A percentile compares a stretch with the other conserved stretches of the same genome.
Conservation (phyloP, 2,888 invertebrate genomes). For the Agriopis leucophaearia region DNA sequence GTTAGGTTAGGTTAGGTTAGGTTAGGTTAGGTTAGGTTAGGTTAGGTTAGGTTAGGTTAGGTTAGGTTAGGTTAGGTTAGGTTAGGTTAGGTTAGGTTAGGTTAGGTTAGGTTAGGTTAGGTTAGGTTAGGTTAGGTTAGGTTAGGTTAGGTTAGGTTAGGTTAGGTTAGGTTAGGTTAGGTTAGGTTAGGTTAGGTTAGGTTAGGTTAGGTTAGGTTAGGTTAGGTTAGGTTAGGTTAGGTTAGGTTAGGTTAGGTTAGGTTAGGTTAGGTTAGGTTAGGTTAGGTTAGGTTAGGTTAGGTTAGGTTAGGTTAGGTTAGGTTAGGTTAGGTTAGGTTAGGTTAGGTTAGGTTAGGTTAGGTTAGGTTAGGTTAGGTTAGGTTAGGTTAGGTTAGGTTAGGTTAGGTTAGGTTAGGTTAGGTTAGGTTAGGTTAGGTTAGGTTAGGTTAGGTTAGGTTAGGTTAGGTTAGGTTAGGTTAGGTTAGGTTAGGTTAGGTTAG, state of each 20-base stretch:
- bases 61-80: constrained; percentile 32
- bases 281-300: constrained; percentile 36
- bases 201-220: constrained; percentile 38
- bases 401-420: constrained; percentile 41
- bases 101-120: constrained; percentile 32
- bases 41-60: constrained; percentile 32
- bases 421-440: constrained; percentile 33
- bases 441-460: constrained; percentile 32
- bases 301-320: constrained; percentile 37
- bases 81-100: constrained; percentile 32
- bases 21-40: constrained; percentile 32
- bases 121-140: constrained; percentile 32
- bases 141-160: constrained; percentile 32
- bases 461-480: constrained; percentile 31
- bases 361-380: constrained; percentile 40
- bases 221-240: constrained; percentile 38
- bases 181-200: constrained; percentile 35
- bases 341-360: constrained; percentile 38
- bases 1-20: constrained; percentile 32
- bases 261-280: constrained; percentile 32
- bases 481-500: constrained; percentile 32
- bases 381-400: constrained; percentile 41
- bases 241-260: constrained; percentile 35
- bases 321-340: constrained; percentile 39
- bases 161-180: constrained; percentile 32